Base-by-base conservation (phyloP, 1,140 invertebrate species). In the Zaprionus capensis region DNA sequence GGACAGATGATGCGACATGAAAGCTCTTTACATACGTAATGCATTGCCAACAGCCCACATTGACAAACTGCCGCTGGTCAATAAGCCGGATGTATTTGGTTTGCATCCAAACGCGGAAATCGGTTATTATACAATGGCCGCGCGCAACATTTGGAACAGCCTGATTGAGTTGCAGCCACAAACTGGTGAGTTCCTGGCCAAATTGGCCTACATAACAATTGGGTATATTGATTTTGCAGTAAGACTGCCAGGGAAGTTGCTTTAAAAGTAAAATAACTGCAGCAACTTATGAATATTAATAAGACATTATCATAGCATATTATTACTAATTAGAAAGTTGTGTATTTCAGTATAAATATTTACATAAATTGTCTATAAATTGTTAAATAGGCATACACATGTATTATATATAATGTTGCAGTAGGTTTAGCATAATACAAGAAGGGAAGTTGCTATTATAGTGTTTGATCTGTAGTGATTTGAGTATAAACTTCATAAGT, bases 91-190 rank as follows among this genome's bases (percentile, higher is more conserved):
- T 91, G 96, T 98, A 64, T 97, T 98, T 94, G 98, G 98, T 68
- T 94, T 99, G 78, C 97, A 99, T 93, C 94, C 96, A 41, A 99
- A 99, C 93, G 97, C 97, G 7, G 97, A 98, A 94, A 98, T 98
- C 91, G 96, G 96, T n/a, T 97, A 97, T 92, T 98, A 97, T 91
- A 98, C 97, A 44, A 95, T 96, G 92, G 96, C 97, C 1, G 96
- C 96, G 5, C 95, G 96, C 80, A 95, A 96, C 83, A 97, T 98
- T 94, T 98, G 97, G 97, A 94, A 81, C 51, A 95, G 97, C 92
- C 93, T 98, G 55, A 96, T 98, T 78, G 96, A 98, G 83, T 93
- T 98, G 34, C 97, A 98, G 91, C 97, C 97, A 20, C 97, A 98
- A 93, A 96, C 96, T 62, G 95, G 97, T 96, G 93, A 93, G 72